Evolutionary conservation across 2,888 invertebrate species (phyloP), one percentile per base, ranked within the genome.

Genomic region (Neuroscelio doddi): DNA sequence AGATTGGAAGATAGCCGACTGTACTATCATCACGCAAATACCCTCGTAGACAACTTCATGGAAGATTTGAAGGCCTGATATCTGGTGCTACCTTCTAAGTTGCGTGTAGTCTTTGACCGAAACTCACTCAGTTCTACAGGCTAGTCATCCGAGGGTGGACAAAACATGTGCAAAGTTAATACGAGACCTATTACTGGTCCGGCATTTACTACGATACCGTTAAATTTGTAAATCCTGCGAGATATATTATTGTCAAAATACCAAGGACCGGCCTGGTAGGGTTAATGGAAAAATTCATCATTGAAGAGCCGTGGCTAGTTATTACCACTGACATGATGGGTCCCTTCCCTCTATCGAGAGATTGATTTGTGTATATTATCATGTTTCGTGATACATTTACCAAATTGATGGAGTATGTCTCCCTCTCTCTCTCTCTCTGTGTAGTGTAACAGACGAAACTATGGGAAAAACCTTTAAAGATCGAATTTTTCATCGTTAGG

Each of bases 371-470:
- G 0, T 74, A 71, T 21, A 29, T 73, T 1, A 16, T 74, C 1
- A 67, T 76, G 0, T 30, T 74, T 0, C 55, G 59, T 7, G 76
- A 78, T 32, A 32, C 61, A 1, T 75, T 74, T 16, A 69, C 63
- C 0, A 67, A 69, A 10, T 73, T 56, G 50, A 36, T 69, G 0
- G 46, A 71, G 14, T 46, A 63, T 0, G n/a, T n/a, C n/a, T n/a
- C n/a, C n/a, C n/a, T n/a, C n/a, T n/a, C n/a, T n/a, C n/a, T n/a
- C n/a, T n/a, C n/a, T n/a, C n/a, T n/a, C n/a, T n/a, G n/a, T n/a
- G n/a, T n/a, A n/a, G n/a, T n/a, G n/a, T n/a, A n/a, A n/a, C n/a
- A n/a, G n/a, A n/a, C n/a, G n/a, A n/a, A n/a, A n/a, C n/a, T n/a
- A n/a, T n/a, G n/a, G n/a, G n/a, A n/a, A n/a, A n/a, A n/a, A n/a